A percentile compares a stretch with the other conserved stretches of the same genome.
Evolutionary conservation across 2,797 vertebrate genomes (phyloP).

Genomic region (Rachycentron canadum): DNA sequence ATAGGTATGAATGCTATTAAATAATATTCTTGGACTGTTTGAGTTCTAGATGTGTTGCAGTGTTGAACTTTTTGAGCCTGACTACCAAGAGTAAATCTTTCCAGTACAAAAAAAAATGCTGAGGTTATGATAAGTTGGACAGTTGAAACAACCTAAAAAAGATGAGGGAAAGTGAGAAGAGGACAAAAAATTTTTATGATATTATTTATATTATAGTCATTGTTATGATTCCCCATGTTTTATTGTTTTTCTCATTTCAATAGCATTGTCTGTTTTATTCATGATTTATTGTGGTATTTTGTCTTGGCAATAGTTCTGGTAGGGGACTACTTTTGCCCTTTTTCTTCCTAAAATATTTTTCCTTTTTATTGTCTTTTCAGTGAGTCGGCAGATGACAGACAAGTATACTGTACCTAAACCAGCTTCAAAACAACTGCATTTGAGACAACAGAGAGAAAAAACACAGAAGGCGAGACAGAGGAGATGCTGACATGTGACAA

Average conservation of each 20-base stretch:
- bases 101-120: background rate
- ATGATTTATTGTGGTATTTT: background rate
- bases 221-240: background rate
- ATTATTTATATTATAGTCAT: background rate
- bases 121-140: background rate
- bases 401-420: too few relatives aligned
- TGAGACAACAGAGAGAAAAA: background rate
- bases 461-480: background rate
- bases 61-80: background rate
- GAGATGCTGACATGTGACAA: too few relatives aligned
- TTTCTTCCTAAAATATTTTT: background rate
- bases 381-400: background rate
- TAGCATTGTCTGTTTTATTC: background rate
- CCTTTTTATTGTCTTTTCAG: background rate
- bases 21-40: background rate
- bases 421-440: background rate
- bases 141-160: background rate
- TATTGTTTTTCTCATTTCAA: background rate
- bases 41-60: background rate
- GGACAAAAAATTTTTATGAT: background rate
- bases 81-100: background rate
- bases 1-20: constrained; percentile 1
- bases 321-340: background rate
- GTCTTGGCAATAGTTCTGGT: background rate
- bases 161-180: background rate